phyloP scores from a whole-genome alignment of 2,797 vertebrate genomes.

The Phalloptychus januarius region DNA sequence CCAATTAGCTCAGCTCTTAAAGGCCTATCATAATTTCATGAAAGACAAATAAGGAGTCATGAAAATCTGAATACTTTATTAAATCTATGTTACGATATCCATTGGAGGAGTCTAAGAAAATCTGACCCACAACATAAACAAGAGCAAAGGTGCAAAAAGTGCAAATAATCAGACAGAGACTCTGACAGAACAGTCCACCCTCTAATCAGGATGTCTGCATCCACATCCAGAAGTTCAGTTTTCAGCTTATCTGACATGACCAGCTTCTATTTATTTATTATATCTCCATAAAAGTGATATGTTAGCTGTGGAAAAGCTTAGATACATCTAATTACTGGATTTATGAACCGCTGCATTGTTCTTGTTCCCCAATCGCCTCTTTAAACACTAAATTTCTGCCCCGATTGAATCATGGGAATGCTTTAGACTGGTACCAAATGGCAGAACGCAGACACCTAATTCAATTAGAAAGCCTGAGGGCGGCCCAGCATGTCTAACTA shows the following conservation, averaged over 20 bases:
- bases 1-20: no score
- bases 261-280: no score
- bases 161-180: neutral
- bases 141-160: neutral
- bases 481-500: slow-evolving; percentile 70
- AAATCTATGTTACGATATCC: neutral
- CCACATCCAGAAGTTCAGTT: no score
- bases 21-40: neutral
- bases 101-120: neutral
- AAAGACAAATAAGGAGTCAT: neutral
- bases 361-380: slow-evolving; percentile 39
- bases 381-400: slow-evolving; percentile 64
- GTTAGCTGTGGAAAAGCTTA: slow-evolving; percentile 19
- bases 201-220: no score
- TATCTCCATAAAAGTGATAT: slow-evolving; percentile 1
- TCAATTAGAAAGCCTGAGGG: slow-evolving; percentile 75
- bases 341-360: slow-evolving; percentile 49
- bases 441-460: slow-evolving; percentile 76
- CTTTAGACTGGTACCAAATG: slow-evolving; percentile 72
- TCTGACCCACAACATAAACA: neutral
- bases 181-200: no score
- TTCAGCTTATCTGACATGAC: no score
- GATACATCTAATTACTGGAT: slow-evolving; percentile 42
- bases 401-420: slow-evolving; percentile 70
- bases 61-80: neutral